These are phyloP conservation scores for Peromyscus californicus DNA, from an alignment of 2,113 vertebrate genomes.

Conservation along the genomic window DNA sequence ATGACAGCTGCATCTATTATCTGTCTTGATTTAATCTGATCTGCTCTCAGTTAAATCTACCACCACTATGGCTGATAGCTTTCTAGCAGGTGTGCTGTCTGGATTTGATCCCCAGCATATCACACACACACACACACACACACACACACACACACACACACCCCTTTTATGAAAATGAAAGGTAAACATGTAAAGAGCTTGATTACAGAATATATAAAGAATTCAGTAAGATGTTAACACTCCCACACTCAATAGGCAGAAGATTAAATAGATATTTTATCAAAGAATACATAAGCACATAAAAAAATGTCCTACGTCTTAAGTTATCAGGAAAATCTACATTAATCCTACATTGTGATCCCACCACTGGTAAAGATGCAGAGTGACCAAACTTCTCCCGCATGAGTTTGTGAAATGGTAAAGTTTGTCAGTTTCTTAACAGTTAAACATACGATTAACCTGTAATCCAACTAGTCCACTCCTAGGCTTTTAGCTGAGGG, in stretches of 20 bases:
- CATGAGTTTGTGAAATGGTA: not conserved
- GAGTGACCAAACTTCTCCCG: not conserved
- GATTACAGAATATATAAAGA: not conserved
- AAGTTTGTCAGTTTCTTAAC: conserved; percentile 11
- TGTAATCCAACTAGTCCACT: not conserved
- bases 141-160: not conserved
- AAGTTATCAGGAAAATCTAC: not conserved
- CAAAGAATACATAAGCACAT: not conserved
- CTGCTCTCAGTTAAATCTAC: not conserved
- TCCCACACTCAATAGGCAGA: not conserved
- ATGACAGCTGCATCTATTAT: not conserved
- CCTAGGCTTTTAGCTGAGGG: not conserved
- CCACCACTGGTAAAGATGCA: not conserved
- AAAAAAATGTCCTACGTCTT: not conserved
- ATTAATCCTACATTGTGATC: not conserved
- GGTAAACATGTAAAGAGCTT: not conserved
- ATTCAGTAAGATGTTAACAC: not conserved
- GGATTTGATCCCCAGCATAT: not conserved
- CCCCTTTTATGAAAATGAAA: not conserved
- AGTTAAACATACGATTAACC: not conserved
- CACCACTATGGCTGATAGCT: not conserved
- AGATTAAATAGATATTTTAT: not conserved
- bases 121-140: not conserved
- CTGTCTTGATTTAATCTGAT: not conserved
- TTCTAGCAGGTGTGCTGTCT: not conserved